Conservation (phyloP, 1,140 invertebrate genomes). For the Tetranychus cinnabarinus region DNA sequence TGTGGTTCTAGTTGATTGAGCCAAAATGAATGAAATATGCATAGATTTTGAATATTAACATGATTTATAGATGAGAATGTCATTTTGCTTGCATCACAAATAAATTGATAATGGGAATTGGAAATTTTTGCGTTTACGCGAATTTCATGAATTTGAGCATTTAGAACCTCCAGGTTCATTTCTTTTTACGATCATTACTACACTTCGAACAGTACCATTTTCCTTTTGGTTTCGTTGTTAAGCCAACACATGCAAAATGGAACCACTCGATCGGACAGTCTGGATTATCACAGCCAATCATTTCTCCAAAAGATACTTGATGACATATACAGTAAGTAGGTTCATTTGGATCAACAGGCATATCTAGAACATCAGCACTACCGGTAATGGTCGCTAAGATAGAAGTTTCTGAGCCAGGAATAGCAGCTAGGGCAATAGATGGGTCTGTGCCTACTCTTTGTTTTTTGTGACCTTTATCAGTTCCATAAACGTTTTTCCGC, state of each 20-base stretch:
- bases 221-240: conserved; percentile 87
- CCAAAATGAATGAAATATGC: no score
- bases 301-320: conserved; percentile 96
- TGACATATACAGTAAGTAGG: conserved; percentile 95
- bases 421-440: neutral
- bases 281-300: conserved; percentile 91
- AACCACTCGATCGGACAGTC: conserved; percentile 37
- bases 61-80: no score
- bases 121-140: no score
- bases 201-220: conserved; percentile 96
- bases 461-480: neutral
- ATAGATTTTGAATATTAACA: no score
- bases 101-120: no score
- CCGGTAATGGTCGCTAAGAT: conserved; percentile 2
- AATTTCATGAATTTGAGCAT: no score
- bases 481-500: no score
- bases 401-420: no score
- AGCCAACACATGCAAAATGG: conserved; percentile 89
- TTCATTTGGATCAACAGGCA: conserved; percentile 98
- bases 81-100: no score
- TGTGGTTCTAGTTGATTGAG: no score
- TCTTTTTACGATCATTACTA: conserved; percentile 8
- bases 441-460: neutral
- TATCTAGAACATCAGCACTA: conserved; percentile 49
- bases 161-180: neutral